Evolutionary conservation across 2,113 vertebrate species (phyloP).

Genomic region (Dasyprocta punctata): DNA sequence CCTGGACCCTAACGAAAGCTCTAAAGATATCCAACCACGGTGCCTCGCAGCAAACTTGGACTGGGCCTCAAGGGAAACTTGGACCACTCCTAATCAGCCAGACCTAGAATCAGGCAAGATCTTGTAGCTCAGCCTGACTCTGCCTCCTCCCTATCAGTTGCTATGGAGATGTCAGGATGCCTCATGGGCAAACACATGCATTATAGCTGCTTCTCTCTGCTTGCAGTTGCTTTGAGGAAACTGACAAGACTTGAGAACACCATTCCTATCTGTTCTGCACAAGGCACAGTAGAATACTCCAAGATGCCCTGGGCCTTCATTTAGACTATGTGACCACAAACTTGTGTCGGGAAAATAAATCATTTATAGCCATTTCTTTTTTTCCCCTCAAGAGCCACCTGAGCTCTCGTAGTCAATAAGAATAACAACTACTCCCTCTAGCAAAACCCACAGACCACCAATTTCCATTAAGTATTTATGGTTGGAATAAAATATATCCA

Average conservation of each 20-base stretch:
- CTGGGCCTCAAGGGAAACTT: background rate
- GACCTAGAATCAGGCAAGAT: background rate
- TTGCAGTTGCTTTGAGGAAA: background rate
- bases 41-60: background rate
- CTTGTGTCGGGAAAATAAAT: constrained; percentile 11
- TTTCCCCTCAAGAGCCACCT: background rate
- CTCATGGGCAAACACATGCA: fast-evolving
- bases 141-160: background rate
- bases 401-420: background rate
- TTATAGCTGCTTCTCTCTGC: background rate
- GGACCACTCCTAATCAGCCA: too few species aligned
- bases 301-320: background rate
- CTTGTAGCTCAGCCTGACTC: background rate
- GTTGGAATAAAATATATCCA: constrained; percentile 38
- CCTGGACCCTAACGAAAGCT: background rate
- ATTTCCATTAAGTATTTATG: constrained; percentile 40
- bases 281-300: background rate
- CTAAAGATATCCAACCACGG: background rate
- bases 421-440: background rate
- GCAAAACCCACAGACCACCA: background rate
- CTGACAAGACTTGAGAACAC: background rate
- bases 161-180: background rate
- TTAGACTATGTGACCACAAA: background rate
- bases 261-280: background rate
- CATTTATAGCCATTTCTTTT: background rate